Evolutionary conservation across 2,797 vertebrate species (phyloP).

Genomic region (Platyrinchus mystaceus): DNA sequence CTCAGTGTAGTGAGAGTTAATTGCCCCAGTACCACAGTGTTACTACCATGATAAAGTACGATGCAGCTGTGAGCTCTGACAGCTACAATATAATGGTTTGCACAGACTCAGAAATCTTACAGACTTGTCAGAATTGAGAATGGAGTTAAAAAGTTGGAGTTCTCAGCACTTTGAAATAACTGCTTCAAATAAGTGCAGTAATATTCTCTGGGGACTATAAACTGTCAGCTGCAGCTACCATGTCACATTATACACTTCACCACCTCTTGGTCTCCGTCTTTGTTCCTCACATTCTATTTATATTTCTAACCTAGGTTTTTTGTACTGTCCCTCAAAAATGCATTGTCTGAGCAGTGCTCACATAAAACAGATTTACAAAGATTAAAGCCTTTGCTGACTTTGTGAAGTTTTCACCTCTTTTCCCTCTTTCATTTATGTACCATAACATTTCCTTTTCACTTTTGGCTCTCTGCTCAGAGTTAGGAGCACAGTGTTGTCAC

Average conservation of each 20-base stretch:
- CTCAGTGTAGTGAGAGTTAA: background rate
- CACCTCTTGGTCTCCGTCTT: background rate
- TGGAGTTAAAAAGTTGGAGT: background rate
- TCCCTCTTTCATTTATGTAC: background rate
- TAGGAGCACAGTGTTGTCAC: background rate
- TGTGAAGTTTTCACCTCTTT: background rate
- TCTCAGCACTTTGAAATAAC: background rate
- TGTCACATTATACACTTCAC: background rate
- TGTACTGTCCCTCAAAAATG: background rate
- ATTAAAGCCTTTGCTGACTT: background rate
- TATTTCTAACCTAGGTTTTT: background rate
- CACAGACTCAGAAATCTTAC: background rate
- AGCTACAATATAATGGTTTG: background rate
- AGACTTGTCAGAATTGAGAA: background rate
- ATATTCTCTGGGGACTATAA: background rate
- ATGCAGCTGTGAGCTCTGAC: background rate
- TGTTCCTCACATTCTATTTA: background rate
- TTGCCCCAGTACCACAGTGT: background rate
- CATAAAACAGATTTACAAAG: background rate
- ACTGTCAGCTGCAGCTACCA: background rate
- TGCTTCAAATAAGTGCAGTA: background rate
- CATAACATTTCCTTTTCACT: background rate
- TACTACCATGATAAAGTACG: background rate
- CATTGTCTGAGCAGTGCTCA: background rate
- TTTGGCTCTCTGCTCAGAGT: rapidly evolving